Evolutionary conservation across 2,113 vertebrate genomes (phyloP), one percentile per base, ranked within the genome.

Genomic region (Vimba vimba): DNA sequence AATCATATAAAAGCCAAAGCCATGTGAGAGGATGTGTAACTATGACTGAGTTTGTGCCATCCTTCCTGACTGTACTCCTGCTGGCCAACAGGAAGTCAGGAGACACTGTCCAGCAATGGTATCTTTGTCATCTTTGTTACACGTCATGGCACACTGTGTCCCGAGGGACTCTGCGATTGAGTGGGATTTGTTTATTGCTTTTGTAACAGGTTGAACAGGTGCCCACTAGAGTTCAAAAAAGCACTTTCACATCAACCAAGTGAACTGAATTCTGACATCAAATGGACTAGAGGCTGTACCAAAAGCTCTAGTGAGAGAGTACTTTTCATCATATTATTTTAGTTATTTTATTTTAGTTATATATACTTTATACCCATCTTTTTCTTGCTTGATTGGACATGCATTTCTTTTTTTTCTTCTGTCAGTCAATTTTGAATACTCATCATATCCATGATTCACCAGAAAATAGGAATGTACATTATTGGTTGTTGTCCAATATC

Each of bases 1-100:
- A 43, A 86, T 84, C 76, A 78, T 62, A 88, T 86, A 81, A 88
- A 90, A 87, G 47, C 66, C 83, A 79, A 76, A 85, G 52, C 30
- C 39, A 82, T 52, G 36, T 33, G 45, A 52, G 60, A 52, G 60
- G 76, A 78, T 59, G 30, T 36, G 59, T 66, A 43, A 30, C 36
- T 89, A 75, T 75, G 79, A 87, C 21, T 79, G 75, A 89, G 64
- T 60, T 59, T 36, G 39, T 52, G 52, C 43, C 59, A 36, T 52
- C 30, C 43, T 64, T 74, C 59, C 74, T 77, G 60, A 50, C 57
- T n/a, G 59, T 85, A 60, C 45, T 23, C 75, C 68, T 23, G 11
- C 47, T 60, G 59, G 45, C 76, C 47, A 36, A 68, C 69, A 75
- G 77, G 76, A 87, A 85, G 71, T 69, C 33, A 39, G 66, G 57